These are phyloP conservation scores for Germaria angustata DNA, from an alignment of 2,888 invertebrate genomes.

Conservation along the genomic window DNA sequence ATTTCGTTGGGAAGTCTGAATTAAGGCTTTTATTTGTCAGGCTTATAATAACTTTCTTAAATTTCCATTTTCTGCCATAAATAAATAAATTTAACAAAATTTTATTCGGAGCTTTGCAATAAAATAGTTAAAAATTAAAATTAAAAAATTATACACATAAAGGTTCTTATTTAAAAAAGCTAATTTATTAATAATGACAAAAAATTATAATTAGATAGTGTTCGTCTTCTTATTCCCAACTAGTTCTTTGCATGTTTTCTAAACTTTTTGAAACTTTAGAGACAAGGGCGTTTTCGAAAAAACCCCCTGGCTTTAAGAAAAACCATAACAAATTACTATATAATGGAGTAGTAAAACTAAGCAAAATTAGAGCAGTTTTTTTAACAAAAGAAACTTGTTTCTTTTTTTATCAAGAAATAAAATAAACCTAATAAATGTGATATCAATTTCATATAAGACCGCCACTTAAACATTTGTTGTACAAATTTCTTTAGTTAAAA, in stretches of 20 bases:
- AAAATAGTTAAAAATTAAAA: no score
- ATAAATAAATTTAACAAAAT: no score
- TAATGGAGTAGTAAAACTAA: slow-evolving; percentile 61
- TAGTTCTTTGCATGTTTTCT: slow-evolving; percentile 1
- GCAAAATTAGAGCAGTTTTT: slow-evolving; percentile 47
- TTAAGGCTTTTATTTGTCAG: no score
- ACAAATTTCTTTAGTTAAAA: not conserved
- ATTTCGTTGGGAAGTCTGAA: no score
- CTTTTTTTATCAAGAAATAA: not conserved
- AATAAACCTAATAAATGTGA: slow-evolving; percentile 56
- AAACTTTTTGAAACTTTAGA: not conserved
- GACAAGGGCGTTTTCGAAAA: not conserved
- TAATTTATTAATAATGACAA: no score
- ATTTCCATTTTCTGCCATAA: no score
- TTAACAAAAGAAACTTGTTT: slow-evolving; percentile 43
- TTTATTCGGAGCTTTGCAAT: no score
- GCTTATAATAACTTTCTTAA: no score
- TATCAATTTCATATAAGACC: slow-evolving; percentile 62
- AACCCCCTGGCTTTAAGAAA: slow-evolving; percentile 9
- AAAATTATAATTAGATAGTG: no score
- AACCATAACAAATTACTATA: slow-evolving; percentile 63
- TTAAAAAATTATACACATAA: no score
- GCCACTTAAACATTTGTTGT: slow-evolving; percentile 41
- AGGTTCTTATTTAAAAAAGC: no score
- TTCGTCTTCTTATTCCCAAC: slow-evolving; percentile 29